Conservation (phyloP, 2,113 vertebrate genomes). For the Theristicus caerulescens region DNA sequence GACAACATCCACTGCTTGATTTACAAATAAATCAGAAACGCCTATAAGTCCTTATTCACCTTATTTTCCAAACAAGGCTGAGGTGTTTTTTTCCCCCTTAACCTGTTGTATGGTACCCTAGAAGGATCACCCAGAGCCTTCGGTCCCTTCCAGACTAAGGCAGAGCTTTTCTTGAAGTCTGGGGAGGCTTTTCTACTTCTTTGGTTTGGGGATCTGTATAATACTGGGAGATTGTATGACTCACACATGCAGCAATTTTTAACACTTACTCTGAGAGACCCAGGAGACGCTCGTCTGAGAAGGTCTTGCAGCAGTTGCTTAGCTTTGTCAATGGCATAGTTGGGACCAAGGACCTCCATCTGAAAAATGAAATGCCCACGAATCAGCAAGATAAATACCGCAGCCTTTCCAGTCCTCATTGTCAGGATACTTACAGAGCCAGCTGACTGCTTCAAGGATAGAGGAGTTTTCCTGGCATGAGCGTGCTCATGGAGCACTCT, state of each 20-base stretch:
- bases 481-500: neutral
- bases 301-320: neutral
- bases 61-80: neutral
- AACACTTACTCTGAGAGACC: neutral
- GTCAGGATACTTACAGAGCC: neutral
- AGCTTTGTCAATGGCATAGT: neutral
- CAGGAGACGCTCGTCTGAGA: neutral
- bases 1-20: neutral
- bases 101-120: neutral
- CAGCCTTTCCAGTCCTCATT: neutral
- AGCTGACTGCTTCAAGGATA: neutral
- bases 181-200: neutral
- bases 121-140: neutral
- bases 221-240: neutral
- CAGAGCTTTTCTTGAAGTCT: neutral
- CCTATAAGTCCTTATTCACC: neutral
- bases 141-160: neutral
- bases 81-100: rapidly evolving
- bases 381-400: neutral
- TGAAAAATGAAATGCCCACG: neutral
- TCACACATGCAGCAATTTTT: neutral
- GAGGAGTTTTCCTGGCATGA: neutral
- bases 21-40: neutral
- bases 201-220: neutral
- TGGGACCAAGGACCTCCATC: neutral